These are phyloP conservation scores for Siderastrea radians DNA, from an alignment of 92 coral and sea anemone genomes.

Conservation along the genomic window DNA sequence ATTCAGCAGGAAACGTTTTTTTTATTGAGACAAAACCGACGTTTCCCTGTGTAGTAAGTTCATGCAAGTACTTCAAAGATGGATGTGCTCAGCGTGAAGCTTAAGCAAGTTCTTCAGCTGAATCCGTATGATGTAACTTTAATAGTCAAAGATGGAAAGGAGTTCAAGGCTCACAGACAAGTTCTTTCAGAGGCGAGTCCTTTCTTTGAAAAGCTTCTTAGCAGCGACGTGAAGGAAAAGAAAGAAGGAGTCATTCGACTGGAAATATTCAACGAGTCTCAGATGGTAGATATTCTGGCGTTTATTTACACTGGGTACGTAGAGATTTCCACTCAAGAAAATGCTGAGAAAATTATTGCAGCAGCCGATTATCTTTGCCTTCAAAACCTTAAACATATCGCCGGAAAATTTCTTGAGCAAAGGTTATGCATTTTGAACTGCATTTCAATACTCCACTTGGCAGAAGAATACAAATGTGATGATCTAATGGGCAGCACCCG, in stretches of 20 bases:
- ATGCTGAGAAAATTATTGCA: neutral
- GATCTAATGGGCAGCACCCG: slow-evolving; percentile 4
- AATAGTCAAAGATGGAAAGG: neutral
- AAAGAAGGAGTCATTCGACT: slow-evolving; percentile 7
- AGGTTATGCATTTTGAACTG: neutral
- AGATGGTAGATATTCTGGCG: slow-evolving; percentile 8
- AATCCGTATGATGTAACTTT: neutral
- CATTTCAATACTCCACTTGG: neutral
- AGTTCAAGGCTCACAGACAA: slow-evolving; percentile 1
- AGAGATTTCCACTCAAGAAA: neutral
- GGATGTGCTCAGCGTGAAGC: no score
- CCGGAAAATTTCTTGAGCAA: neutral
- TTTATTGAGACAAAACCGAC: no score
- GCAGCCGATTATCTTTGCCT: neutral
- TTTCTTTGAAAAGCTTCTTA: slow-evolving; percentile 19
- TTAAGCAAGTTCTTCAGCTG: no score
- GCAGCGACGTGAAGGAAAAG: slow-evolving; percentile 16
- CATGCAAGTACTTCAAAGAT: no score
- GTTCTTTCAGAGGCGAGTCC: slow-evolving; percentile 17
- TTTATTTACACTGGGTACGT: slow-evolving; percentile 16
- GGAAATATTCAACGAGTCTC: neutral
- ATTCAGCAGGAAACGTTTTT: no score
- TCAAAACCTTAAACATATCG: neutral
- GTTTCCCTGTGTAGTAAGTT: no score
- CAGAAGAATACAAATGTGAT: neutral